Evolutionary conservation across 2,888 invertebrate genomes (phyloP).

Genomic region (Limenitis camilla): DNA sequence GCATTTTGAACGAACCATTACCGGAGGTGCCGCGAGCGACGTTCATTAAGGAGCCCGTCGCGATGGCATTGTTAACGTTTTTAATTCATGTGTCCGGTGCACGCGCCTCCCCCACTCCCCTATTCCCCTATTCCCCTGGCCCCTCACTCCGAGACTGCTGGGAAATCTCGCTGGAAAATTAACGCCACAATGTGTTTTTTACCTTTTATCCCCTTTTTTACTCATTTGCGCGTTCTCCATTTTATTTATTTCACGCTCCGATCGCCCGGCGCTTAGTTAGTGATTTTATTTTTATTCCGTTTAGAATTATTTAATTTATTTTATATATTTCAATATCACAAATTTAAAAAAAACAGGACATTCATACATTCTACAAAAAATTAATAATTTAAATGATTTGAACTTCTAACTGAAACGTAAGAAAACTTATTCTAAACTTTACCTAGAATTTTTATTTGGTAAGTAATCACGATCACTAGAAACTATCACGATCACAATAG

Average conservation of each 20-base stretch:
- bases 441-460: no score
- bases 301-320: slow-evolving; percentile 36
- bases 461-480: no score
- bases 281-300: slow-evolving; percentile 46
- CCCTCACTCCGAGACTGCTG: slow-evolving; percentile 58
- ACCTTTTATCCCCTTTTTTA: slow-evolving; percentile 13
- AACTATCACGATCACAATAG: no score
- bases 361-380: no score
- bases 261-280: slow-evolving; percentile 60
- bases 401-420: no score
- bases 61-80: slow-evolving; percentile 68
- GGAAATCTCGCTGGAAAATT: slow-evolving; percentile 73
- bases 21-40: slow-evolving; percentile 26
- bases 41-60: slow-evolving; percentile 66
- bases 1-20: slow-evolving; percentile 10
- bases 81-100: slow-evolving; percentile 72
- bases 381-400: no score
- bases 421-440: no score
- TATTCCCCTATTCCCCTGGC: no score
- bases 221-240: slow-evolving; percentile 57
- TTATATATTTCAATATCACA: no score
- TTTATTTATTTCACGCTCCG: slow-evolving; percentile 69
- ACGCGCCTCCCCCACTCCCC: slow-evolving; percentile 41
- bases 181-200: slow-evolving; percentile 64
- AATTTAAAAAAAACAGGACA: no score